Conservation (phyloP, 2,888 invertebrate species). For the Apodemia zela region DNA sequence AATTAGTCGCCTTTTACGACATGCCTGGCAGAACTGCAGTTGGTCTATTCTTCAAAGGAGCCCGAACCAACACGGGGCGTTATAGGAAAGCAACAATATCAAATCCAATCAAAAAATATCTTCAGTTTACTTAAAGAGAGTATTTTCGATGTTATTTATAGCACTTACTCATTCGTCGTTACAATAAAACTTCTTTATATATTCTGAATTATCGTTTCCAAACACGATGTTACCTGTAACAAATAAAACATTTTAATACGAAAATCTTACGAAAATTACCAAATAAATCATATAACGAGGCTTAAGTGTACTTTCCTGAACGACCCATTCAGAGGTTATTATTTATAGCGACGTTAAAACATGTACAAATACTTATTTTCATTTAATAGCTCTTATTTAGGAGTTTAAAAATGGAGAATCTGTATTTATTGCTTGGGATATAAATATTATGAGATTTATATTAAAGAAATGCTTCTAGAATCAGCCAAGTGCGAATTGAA, state of each 20-base stretch:
- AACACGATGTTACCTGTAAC: slow-evolving; percentile 1
- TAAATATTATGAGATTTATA: no score
- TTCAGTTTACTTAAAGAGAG: no score
- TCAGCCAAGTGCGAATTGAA: no score
- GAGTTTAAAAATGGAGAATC: no score
- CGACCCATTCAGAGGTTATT: neutral
- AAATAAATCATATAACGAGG: slow-evolving; percentile 6
- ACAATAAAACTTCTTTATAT: neutral
- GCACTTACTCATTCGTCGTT: neutral
- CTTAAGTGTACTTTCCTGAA: slow-evolving; percentile 1
- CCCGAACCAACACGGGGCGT: no score
- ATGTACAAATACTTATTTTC: neutral
- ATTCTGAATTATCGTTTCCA: neutral
- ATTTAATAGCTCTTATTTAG: slow-evolving; percentile 8
- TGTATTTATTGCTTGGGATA: no score
- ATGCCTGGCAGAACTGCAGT: no score
- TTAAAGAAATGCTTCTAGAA: no score
- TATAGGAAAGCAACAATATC: no score
- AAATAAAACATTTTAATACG: slow-evolving; percentile 9
- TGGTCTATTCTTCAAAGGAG: no score
- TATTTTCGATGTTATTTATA: neutral
- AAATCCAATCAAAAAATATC: no score
- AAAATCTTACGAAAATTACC: slow-evolving; percentile 1
- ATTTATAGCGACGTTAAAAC: slow-evolving; percentile 3
- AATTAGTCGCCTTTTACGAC: no score